Conservation (phyloP, 2,888 invertebrate species). For the Oxyteleia sp. region DNA sequence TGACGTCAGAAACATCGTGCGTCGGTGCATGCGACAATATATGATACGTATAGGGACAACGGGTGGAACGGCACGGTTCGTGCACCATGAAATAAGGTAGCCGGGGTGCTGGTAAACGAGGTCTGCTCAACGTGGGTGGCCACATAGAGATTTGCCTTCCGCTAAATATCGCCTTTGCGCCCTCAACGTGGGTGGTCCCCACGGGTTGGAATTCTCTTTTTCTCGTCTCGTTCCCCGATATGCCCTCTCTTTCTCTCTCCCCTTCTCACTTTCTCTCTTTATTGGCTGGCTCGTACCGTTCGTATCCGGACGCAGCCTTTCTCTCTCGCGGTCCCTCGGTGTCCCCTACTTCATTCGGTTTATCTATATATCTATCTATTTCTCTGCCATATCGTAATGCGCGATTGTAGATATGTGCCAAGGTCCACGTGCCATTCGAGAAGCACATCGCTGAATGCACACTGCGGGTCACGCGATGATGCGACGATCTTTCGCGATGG, state of each 20-base stretch:
- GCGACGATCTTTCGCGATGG: constrained; percentile 44
- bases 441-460: constrained; percentile 49
- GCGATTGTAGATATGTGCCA: constrained; percentile 72
- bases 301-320: constrained; percentile 48
- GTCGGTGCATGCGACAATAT: too few relatives aligned
- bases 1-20: too few relatives aligned
- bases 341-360: constrained; percentile 72
- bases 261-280: constrained; percentile 73
- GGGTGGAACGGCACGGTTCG: too few relatives aligned
- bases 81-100: too few relatives aligned
- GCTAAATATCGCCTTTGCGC: constrained; percentile 87
- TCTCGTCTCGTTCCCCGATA: constrained; percentile 74
- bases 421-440: constrained; percentile 72
- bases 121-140: constrained; percentile 82
- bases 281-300: constrained; percentile 51
- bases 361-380: constrained; percentile 70
- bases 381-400: constrained; percentile 67
- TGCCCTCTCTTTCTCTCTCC: constrained; percentile 71
- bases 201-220: constrained; percentile 70
- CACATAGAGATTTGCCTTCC: constrained; percentile 86
- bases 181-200: constrained; percentile 86
- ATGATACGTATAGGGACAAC: too few relatives aligned
- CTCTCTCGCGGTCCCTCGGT: constrained; percentile 58
- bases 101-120: too few relatives aligned
- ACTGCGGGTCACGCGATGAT: constrained; percentile 68